These are phyloP conservation scores for Hippocampus barbouri DNA, from an alignment of 2,113 vertebrate species.

Conservation along the genomic window DNA sequence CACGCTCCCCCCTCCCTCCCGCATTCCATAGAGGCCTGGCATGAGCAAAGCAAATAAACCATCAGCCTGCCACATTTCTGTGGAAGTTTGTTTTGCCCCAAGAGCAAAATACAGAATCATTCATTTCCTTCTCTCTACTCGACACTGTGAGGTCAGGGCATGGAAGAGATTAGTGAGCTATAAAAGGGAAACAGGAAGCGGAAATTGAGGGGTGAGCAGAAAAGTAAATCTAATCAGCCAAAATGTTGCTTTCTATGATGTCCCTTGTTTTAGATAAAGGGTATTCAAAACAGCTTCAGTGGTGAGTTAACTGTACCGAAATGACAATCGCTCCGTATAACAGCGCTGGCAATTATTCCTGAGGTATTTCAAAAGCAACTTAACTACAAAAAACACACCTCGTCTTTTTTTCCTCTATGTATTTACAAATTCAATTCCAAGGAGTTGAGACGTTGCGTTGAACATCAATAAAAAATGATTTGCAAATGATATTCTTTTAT, in stretches of 20 bases:
- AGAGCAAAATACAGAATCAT: constrained; percentile 53
- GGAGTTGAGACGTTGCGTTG: no score
- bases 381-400: background rate
- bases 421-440: no score
- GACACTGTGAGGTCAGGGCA: constrained; percentile 19
- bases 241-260: constrained; percentile 4
- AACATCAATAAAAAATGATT: no score
- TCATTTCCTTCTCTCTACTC: constrained; percentile 56
- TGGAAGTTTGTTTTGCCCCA: constrained; percentile 25
- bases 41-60: constrained; percentile 60
- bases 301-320: background rate
- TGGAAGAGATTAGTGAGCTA: constrained; percentile 41
- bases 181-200: constrained; percentile 44
- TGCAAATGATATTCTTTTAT: no score
- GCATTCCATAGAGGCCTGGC: constrained; percentile 54
- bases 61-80: constrained; percentile 39
- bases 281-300: background rate
- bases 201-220: constrained; percentile 26
- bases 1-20: background rate
- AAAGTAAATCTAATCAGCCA: constrained; percentile 17
- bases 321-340: background rate
- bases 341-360: background rate
- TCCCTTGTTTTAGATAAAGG: background rate
- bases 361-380: background rate
- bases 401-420: background rate